These are phyloP conservation scores for Otolemur garnettii DNA, from an alignment of 2,113 vertebrate species.

Conservation along the genomic window DNA sequence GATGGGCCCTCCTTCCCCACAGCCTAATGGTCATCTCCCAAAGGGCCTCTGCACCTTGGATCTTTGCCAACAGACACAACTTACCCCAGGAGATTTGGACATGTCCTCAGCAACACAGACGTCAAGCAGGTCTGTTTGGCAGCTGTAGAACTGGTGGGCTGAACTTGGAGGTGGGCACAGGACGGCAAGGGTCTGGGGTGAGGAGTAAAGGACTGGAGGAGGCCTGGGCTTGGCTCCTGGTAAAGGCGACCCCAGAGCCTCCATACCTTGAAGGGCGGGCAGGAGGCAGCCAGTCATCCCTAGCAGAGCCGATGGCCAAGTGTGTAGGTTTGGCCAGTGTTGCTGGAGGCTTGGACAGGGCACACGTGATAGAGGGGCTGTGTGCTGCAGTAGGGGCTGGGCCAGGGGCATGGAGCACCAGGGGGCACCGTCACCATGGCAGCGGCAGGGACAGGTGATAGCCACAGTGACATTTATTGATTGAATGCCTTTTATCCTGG, in stretches of 20 bases:
- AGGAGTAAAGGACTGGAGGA: neutral
- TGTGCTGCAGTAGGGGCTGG: too few relatives aligned
- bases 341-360: neutral
- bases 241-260: neutral
- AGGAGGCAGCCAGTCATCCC: neutral
- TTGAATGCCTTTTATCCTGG: neutral
- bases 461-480: neutral
- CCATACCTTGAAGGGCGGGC: neutral
- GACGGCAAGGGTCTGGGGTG: fast-evolving
- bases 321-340: neutral
- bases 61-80: neutral
- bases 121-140: neutral
- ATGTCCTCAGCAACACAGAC: neutral
- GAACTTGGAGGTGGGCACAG: neutral
- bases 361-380: too few relatives aligned
- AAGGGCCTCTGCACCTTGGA: neutral
- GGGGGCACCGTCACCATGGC: neutral
- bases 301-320: neutral
- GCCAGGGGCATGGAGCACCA: too few relatives aligned
- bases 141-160: neutral
- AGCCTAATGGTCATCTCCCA: neutral
- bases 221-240: neutral
- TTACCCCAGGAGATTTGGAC: neutral
- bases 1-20: neutral
- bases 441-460: neutral